Evolutionary conservation across 2,888 invertebrate genomes (phyloP).

Genomic region (Chloromyia formosa): DNA sequence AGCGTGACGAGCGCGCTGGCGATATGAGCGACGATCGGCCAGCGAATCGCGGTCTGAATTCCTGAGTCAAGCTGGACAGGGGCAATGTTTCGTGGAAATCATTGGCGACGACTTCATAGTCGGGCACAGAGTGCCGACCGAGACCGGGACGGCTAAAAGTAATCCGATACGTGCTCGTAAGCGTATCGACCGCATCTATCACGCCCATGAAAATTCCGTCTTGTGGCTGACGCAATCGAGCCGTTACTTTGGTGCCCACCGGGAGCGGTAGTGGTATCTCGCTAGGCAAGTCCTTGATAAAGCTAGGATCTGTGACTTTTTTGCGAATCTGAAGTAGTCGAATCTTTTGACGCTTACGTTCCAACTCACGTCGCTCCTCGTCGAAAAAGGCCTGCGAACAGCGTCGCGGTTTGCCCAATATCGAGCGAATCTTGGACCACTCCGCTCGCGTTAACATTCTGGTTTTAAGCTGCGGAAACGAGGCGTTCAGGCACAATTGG

Average conservation of each 20-base stretch:
- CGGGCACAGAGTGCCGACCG: conserved; percentile 95
- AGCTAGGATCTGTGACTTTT: conserved; percentile 74
- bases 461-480: conserved; percentile 91
- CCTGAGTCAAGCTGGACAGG: conserved; percentile 82
- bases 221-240: conserved; percentile 88
- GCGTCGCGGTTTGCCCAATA: conserved; percentile 97
- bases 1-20: conserved; percentile 50
- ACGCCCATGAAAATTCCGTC: conserved; percentile 94
- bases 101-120: conserved; percentile 94
- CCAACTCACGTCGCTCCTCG: conserved; percentile 91
- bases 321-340: conserved; percentile 92
- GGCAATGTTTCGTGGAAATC: conserved; percentile 91
- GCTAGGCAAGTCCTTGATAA: conserved; percentile 87
- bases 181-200: conserved; percentile 95
- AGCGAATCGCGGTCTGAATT: conserved; percentile 77
- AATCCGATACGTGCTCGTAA: conserved; percentile 92
- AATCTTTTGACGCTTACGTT: conserved; percentile 90
- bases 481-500: conserved; percentile 89
- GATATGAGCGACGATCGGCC: conserved; percentile 68
- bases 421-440: conserved; percentile 93
- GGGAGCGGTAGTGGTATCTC: conserved; percentile 95
- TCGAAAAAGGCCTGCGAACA: conserved; percentile 95
- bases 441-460: conserved; percentile 86
- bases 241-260: conserved; percentile 93
- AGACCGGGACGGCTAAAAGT: conserved; percentile 92